Evolutionary conservation across 92 coral and sea anemone genomes (phyloP), one percentile per base, ranked within the genome.

Genomic region (Montipora capitata): DNA sequence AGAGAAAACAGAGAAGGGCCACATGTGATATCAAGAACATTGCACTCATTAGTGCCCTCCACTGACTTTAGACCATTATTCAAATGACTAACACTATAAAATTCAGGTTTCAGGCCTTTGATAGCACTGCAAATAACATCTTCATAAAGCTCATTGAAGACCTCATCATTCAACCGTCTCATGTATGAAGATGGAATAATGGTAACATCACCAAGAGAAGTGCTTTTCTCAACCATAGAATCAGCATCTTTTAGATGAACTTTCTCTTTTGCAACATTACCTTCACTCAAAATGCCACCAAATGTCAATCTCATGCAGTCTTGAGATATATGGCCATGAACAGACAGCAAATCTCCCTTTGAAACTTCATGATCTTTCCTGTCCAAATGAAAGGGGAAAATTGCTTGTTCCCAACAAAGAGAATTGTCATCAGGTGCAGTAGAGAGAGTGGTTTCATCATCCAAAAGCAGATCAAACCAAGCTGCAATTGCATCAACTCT

Each of bases 321-420:
- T 43, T 91, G 74, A 12, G 86, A 74, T 59, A 93, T 57, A 39
- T 74, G 74, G 62, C 92, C 93, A 1, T 61, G 61, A 4, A 95
- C 62, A 10, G 79, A 45, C 39, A 95, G 40, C 48, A 65, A 13
- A 38, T 96, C 94, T 54, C 96, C 98, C 27, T 84, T 72, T 42
- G 79, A 72, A 72, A 73, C 79, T 14, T 41, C 20, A 7, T 89
- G 65, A 63, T 70, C 72, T 42, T 5, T 15, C 59, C 38, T 20
- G 54, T 88, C 39, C 10, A 77, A 82, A 78, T 88, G 92, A 10
- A 93, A 92, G 11, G 99, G 98, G 76, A 87, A 98, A 52, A 98
- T 87, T n/a, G 98, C 99, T 72, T 98, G 99, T 59, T 98, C 99
- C 99, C 99, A 98, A 90, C 99, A 98, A 1, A 96, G 91, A 10